These are phyloP conservation scores for Ormyrus nitidulus DNA, from an alignment of 2,888 invertebrate species.

Conservation along the genomic window DNA sequence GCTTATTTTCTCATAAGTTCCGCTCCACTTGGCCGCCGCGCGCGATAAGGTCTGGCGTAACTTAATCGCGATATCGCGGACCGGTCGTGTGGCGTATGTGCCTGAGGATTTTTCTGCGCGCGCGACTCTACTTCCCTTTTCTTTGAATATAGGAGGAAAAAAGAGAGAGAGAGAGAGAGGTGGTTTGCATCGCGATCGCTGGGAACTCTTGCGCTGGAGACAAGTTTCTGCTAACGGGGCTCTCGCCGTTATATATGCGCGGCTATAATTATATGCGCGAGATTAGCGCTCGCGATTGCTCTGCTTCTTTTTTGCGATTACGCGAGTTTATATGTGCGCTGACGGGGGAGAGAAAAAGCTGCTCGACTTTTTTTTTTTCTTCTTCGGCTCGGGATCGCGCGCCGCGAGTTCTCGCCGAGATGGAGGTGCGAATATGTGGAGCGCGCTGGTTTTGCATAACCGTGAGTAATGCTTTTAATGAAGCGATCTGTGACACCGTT, in stretches of 20 bases:
- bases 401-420: too few species aligned
- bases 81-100: too few species aligned
- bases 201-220: conserved; percentile 28
- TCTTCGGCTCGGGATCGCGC: too few species aligned
- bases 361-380: too few species aligned
- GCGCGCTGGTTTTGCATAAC: too few species aligned
- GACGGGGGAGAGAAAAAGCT: too few species aligned
- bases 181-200: neutral
- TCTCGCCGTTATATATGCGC: conserved; percentile 13
- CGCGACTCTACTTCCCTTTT: neutral
- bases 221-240: conserved; percentile 46
- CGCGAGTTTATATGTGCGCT: too few species aligned
- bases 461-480: too few species aligned
- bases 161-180: neutral
- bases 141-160: neutral
- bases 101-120: neutral
- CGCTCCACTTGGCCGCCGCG: conserved; percentile 32
- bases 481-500: too few species aligned
- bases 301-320: conserved; percentile 5
- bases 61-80: neutral
- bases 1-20: conserved; percentile 49
- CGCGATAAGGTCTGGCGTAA: conserved; percentile 35
- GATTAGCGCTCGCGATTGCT: conserved; percentile 33
- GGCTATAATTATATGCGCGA: conserved; percentile 46
- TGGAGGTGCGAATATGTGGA: too few species aligned